Conservation (phyloP, 1,140 invertebrate species). For the Acromyrmex echinatior region DNA sequence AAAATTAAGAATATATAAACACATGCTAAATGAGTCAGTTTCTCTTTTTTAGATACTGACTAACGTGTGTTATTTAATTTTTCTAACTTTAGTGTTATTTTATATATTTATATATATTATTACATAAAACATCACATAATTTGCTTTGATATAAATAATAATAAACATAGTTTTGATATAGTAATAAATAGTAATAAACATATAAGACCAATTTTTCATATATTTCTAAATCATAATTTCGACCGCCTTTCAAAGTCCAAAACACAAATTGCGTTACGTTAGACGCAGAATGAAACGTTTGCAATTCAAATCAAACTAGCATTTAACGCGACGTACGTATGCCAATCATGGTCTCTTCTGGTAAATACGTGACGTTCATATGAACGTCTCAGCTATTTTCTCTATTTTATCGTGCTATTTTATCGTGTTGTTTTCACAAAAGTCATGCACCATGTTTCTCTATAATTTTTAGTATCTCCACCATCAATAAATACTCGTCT, state of each 20-base stretch:
- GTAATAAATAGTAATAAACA: not conserved
- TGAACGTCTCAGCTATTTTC: conserved; percentile 33
- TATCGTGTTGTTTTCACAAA: conserved; percentile 12
- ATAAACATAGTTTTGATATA: not conserved
- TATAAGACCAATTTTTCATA: not conserved
- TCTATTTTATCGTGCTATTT: conserved; percentile 18
- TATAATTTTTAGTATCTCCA: not conserved
- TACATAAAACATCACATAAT: not conserved
- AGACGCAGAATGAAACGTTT: not conserved
- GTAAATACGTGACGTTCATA: conserved; percentile 32
- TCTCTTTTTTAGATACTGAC: not conserved
- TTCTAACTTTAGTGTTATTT: too few species aligned
- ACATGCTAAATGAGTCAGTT: not conserved
- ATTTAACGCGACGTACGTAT: conserved; percentile 26
- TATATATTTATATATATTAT: too few species aligned
- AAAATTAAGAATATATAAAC: not conserved
- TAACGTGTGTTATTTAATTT: too few species aligned
- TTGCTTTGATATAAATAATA: not conserved
- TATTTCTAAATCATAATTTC: not conserved
- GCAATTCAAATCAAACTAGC: conserved; percentile 27
- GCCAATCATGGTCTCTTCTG: conserved; percentile 2
- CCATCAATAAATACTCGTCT: not conserved
- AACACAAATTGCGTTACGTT: not conserved
- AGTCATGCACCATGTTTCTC: not conserved
- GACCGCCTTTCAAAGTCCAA: not conserved